phyloP scores from a whole-genome alignment of 2,113 vertebrate genomes.

The Eulemur macaco region DNA sequence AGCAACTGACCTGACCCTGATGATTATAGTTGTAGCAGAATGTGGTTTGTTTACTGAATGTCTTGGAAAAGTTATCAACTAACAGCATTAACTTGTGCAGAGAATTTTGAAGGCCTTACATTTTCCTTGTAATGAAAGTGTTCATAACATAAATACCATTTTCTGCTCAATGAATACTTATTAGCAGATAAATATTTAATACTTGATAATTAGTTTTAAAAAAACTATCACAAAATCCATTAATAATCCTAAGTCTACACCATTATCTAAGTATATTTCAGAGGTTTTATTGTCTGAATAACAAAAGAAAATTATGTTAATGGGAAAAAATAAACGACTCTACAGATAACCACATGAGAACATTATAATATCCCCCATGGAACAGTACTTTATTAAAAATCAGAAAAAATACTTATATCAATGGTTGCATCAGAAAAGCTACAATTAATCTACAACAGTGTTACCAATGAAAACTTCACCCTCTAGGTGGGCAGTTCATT shows the following conservation, averaged over 20 bases:
- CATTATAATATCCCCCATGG: background rate
- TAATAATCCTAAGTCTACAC: background rate
- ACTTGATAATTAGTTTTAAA: background rate
- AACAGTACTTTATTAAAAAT: background rate
- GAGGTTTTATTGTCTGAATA: background rate
- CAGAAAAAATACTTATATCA: background rate
- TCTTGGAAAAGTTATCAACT: background rate
- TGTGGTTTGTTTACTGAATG: background rate
- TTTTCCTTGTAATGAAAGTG: background rate
- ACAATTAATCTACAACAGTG: background rate
- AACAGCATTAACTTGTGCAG: background rate
- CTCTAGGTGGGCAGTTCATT: background rate
- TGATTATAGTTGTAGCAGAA: background rate
- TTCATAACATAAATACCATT: background rate
- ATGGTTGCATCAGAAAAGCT: background rate
- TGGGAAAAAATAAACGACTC: background rate
- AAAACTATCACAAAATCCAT: background rate
- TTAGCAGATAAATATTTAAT: constrained; percentile 12
- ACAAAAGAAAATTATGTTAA: constrained; percentile 13
- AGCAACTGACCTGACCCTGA: background rate
- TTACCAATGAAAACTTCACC: background rate
- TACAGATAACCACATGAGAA: background rate
- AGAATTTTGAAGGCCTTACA: background rate
- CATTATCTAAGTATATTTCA: background rate
- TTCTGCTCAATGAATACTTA: background rate